Conservation (phyloP, 2,113 vertebrate species). For the Orycteropus afer region DNA sequence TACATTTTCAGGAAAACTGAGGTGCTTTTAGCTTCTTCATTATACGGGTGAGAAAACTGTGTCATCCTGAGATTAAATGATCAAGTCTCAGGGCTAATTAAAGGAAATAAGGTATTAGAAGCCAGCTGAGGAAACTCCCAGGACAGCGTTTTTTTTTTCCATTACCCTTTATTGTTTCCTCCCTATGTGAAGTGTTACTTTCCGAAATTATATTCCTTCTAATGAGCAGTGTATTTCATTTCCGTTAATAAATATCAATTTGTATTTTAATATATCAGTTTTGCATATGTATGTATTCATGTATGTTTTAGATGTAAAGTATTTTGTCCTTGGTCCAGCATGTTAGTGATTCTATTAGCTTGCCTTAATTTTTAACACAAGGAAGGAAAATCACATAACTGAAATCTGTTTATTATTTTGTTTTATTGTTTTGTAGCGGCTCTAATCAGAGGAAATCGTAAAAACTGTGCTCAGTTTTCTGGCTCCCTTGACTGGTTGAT, state of each 20-base stretch:
- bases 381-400: background rate
- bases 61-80: constrained; percentile 4
- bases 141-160: background rate
- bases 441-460: constrained; percentile 97
- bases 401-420: background rate
- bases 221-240: background rate
- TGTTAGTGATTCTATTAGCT: background rate
- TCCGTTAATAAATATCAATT: background rate
- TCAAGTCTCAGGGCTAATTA: constrained; percentile 49
- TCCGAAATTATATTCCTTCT: background rate
- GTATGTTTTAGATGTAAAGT: background rate
- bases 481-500: constrained; percentile 97
- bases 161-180: background rate
- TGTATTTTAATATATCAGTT: background rate
- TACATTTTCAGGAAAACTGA: constrained; percentile 10
- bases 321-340: background rate
- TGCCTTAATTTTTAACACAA: background rate
- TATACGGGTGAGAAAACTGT: background rate
- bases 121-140: background rate
- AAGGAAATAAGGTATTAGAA: constrained; percentile 1
- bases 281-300: background rate
- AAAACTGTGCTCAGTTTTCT: constrained; percentile 98
- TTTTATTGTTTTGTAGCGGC: constrained; percentile 88
- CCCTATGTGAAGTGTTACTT: background rate
- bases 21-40: background rate